A percentile compares a stretch with the other conserved stretches of the same genome.
Conservation (phyloP, 2,113 vertebrate species). For the Nycticebus coucang region DNA sequence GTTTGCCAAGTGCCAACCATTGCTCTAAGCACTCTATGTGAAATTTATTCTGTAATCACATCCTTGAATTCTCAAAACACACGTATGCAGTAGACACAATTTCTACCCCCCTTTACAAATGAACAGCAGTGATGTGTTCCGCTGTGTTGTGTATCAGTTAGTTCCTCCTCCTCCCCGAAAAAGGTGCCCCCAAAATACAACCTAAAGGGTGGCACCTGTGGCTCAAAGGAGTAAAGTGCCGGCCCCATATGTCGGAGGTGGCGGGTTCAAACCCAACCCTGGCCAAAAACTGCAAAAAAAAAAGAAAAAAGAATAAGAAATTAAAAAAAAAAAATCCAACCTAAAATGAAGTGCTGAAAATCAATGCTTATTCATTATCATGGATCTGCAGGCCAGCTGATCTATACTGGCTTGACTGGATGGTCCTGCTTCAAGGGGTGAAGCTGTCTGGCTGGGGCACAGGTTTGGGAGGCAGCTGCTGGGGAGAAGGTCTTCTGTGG, state of each 20-base stretch:
- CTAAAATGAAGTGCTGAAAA: not conserved
- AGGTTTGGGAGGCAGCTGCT: not conserved
- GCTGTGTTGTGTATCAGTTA: not conserved
- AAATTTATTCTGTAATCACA: not conserved
- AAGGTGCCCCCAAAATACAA: not conserved
- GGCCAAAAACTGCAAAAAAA: not conserved
- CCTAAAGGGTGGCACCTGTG: not conserved
- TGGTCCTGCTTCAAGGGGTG: not conserved
- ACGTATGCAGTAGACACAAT: not conserved
- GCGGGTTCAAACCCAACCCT: no score
- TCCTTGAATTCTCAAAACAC: no score
- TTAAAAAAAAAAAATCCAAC: not conserved
- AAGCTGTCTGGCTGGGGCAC: not conserved
- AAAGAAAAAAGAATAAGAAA: no score
- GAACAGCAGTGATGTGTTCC: no score
- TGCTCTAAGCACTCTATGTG: not conserved
- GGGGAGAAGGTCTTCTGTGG: not conserved
- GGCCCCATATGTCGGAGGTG: no score
- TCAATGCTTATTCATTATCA: not conserved
- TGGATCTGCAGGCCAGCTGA: not conserved
- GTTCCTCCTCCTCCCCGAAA: no score
- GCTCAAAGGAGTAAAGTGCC: no score
- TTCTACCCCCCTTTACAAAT: not conserved
- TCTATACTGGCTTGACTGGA: not conserved
- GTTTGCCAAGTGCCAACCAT: not conserved